phyloP scores from a whole-genome alignment of 1,140 invertebrate genomes.

The Megathymus violae region DNA sequence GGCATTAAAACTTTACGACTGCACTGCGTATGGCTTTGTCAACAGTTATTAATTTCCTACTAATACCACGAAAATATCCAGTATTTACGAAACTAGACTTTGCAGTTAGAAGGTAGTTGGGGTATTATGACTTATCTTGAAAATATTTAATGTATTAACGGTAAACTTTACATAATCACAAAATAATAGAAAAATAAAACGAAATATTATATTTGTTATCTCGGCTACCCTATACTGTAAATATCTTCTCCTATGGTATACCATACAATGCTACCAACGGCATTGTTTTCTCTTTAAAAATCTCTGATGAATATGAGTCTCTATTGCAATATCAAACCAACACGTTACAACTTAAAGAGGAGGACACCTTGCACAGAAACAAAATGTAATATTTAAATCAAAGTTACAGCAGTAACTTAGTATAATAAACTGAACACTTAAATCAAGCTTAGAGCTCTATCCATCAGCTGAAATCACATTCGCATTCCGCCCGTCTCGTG shows the following conservation, averaged over 20 bases:
- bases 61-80: not conserved
- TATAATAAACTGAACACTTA: slow-evolving; percentile 13
- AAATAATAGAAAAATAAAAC: no score
- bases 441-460: slow-evolving; percentile 10
- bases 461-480: slow-evolving; percentile 17
- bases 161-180: no score
- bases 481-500: slow-evolving; percentile 10
- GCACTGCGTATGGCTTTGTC: not conserved
- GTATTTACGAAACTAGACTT: not conserved
- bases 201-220: no score
- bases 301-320: no score
- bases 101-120: not conserved
- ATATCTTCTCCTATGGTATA: no score
- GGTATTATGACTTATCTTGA: not conserved
- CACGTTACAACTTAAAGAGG: no score
- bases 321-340: no score
- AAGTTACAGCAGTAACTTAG: not conserved
- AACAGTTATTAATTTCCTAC: not conserved
- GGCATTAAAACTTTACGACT: not conserved
- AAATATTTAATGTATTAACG: no score
- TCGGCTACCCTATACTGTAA: no score
- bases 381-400: slow-evolving; percentile 9
- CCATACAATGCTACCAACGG: no score
- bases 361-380: not conserved
- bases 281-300: no score